Conservation (phyloP, 2,113 vertebrate species). For the Thermophis baileyi region DNA sequence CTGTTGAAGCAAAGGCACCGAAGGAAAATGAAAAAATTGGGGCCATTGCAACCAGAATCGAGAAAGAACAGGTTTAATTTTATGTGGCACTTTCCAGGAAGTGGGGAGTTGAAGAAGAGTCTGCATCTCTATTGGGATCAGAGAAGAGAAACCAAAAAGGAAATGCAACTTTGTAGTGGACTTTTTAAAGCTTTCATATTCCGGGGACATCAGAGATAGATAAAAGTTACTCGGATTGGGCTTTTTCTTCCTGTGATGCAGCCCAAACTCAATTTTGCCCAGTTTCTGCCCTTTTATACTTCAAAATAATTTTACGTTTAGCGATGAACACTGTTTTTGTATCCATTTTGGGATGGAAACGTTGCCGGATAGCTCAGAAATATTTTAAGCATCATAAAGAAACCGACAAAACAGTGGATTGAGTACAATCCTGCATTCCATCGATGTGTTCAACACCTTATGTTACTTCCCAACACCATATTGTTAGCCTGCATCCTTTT, state of each 20-base stretch:
- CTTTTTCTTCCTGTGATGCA: neutral
- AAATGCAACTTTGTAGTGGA: neutral
- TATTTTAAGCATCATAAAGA: too few species aligned
- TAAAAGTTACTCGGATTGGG: neutral
- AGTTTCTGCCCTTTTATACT: neutral
- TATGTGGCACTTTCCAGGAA: neutral
- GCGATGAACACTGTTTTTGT: neutral
- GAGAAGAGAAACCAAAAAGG: neutral
- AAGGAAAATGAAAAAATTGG: slow-evolving; percentile 16
- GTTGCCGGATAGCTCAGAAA: too few species aligned
- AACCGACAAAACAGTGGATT: neutral
- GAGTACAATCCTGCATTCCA: neutral
- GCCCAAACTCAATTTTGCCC: neutral
- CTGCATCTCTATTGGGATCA: neutral
- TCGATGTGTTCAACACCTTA: too few species aligned
- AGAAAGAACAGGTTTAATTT: slow-evolving; percentile 31
- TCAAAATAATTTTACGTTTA: neutral
- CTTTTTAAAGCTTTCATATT: neutral
- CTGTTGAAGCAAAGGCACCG: slow-evolving; percentile 8
- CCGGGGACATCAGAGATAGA: neutral
- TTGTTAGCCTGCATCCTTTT: neutral
- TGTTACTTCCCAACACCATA: too few species aligned
- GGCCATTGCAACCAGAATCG: slow-evolving; percentile 23
- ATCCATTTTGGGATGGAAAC: neutral
- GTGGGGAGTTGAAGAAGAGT: neutral